These are phyloP conservation scores for Solea senegalensis DNA, from an alignment of 2,113 vertebrate species.

Conservation along the genomic window DNA sequence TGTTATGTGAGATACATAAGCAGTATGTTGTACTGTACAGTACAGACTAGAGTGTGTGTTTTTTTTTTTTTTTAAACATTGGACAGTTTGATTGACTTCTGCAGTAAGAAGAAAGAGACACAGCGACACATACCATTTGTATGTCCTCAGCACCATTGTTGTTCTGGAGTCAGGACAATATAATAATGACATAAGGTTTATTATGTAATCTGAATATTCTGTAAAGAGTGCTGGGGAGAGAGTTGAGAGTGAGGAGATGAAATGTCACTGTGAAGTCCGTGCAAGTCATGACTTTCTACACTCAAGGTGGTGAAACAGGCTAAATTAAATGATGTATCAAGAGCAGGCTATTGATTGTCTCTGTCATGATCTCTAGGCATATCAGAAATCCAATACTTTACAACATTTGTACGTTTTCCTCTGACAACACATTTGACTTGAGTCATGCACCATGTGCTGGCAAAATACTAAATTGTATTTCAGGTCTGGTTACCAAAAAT, in stretches of 20 bases:
- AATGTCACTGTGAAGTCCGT: neutral
- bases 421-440: neutral
- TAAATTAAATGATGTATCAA: neutral
- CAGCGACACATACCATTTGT: neutral
- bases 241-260: too few relatives aligned
- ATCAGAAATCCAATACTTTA: neutral
- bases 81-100: neutral
- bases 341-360: too few relatives aligned
- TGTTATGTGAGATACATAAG: neutral
- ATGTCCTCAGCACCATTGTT: conserved; percentile 4
- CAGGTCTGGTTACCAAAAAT: neutral
- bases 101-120: neutral
- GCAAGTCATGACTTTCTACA: neutral
- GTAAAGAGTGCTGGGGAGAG: neutral
- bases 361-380: neutral
- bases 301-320: neutral
- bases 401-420: neutral
- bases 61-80: neutral
- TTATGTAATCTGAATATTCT: neutral
- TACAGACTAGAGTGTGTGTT: too few relatives aligned
- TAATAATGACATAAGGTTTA: neutral
- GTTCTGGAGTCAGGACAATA: neutral
- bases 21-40: neutral
- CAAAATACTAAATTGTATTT: too few relatives aligned
- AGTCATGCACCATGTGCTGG: too few relatives aligned